Evolutionary conservation across 2,113 vertebrate genomes (phyloP), one percentile per base, ranked within the genome.

Genomic region (Glaucidium brasilianum): DNA sequence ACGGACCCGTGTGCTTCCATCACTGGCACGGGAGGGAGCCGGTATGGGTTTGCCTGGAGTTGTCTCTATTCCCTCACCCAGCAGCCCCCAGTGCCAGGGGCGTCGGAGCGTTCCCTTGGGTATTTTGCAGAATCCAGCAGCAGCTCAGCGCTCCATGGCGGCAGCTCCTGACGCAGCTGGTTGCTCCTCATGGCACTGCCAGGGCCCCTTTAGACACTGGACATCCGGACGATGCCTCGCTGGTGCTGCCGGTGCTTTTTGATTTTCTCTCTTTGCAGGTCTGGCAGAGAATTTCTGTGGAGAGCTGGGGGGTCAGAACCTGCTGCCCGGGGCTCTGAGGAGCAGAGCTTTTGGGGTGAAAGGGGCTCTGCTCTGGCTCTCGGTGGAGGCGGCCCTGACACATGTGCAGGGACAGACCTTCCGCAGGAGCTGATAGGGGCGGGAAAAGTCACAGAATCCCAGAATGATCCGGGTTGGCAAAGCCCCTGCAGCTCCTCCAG

Each of bases 261-360:
- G 9, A 15, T 39, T 71, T 59, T 26, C 15, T 18, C 25, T 86
- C 39, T 21, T 29, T 45, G 41, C 20, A 15, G 1, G 8, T 10
- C 52, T 50, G 30, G 37, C 34, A 43, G 34, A 39, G 15, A 26
- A 23, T 47, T 71, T 55, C 37, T 76, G 15, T 35, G 11, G 53
- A 27, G 39, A 4, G 14, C 41, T 27, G n/a, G 22, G 20, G 19
- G 60, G n/a, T 16, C 0, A 11, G 52, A 15, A 12, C 3, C 35
- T n/a, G 43, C 49, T 17, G 34, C 9, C 69, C 17, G 39, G 39
- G 21, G 39, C 8, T 55, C 10, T 34, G 3, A 0, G 2, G 64
- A 85, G 30, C 41, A n/a, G 83, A 49, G n/a, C 23, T 25, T 43
- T 62, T 18, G 72, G 35, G 15, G 19, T 10, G 11, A 23, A 23